Evolutionary conservation across 1,140 invertebrate genomes (phyloP), one percentile per base, ranked within the genome.

Genomic region (Philopotamus ludificatus): DNA sequence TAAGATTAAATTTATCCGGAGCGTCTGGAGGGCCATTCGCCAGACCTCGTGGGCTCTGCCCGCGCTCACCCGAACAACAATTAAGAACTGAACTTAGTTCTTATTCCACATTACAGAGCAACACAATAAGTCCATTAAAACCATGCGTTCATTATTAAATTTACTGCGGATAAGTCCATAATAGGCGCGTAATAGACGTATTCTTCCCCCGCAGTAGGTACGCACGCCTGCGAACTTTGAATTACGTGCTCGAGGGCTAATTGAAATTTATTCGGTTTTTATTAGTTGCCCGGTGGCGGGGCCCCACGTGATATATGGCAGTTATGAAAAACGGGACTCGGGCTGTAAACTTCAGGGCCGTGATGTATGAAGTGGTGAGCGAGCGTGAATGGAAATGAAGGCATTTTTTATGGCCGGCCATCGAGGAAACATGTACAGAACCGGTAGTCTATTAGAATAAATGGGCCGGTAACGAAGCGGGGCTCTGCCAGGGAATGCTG

Each of bases 81-180:
- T 68, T 68, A 68, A 68, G 66, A 68, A 68, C 66, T 68, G 62
- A 65, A 68, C 66, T 68, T 65, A 65, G 62, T 68, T 68, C 66
- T 68, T 68, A 68, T 68, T 64, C 66, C 62, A 51, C 60, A 68
- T 62, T 57, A 58, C 61, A 28, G 39, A 25, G 21, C 50, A 68
- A 68, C 66, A 68, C 66, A 68, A 68, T 68, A 68, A 68, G 45
- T 68, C 66, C 66, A 68, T 68, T 68, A 68, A 61, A 61, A 65
- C 42, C 62, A 55, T 49, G 62, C 62, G 66, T 63, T 68, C 60
- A 68, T 68, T 68, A 63, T 65, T 64, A 59, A 64, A 68, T 68
- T 68, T 68, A 65, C 66, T 42, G 66, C 57, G 41, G 12, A 47
- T 8, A 57, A 57, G 23, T 18, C 21, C 21, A 39, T 55, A 55